Percentiles rank a stretch among this genome's conserved stretches.
Evolutionary conservation across 2,888 invertebrate species (phyloP).

Genomic region (Apamea monoglypha): DNA sequence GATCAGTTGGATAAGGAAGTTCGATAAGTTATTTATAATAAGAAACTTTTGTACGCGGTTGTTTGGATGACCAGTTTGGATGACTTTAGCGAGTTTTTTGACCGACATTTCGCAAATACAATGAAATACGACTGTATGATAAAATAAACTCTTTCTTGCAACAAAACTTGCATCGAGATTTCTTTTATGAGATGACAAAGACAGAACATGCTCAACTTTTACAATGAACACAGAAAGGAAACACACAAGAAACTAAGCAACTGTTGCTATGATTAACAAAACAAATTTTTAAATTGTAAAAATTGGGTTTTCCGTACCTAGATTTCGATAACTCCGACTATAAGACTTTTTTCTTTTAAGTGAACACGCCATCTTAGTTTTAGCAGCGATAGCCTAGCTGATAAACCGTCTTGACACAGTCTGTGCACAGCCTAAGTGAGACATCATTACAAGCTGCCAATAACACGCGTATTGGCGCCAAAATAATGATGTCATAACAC

Average conservation of each 20-base stretch:
- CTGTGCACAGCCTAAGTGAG: neutral
- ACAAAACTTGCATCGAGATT: neutral
- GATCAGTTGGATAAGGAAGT: conserved; percentile 30
- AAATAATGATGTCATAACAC: conserved; percentile 37
- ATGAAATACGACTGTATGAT: neutral
- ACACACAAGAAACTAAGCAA: neutral
- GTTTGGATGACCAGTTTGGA: conserved; percentile 4
- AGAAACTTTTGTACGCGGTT: conserved; percentile 9
- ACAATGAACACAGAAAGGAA: neutral
- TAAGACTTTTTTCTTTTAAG: neutral
- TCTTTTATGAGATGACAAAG: neutral
- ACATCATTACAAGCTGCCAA: conserved; percentile 43
- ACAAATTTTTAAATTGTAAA: neutral
- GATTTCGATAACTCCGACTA: neutral
- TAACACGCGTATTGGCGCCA: conserved; percentile 31
- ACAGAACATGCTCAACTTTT: neutral
- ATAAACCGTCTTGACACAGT: neutral
- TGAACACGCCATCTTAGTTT: neutral
- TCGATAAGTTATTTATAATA: conserved; percentile 24
- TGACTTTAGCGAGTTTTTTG: conserved; percentile 6
- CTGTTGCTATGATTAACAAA: neutral
- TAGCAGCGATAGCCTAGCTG: neutral
- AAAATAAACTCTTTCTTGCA: neutral
- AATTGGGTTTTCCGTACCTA: neutral
- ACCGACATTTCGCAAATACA: neutral